A percentile compares a stretch with the other conserved stretches of the same genome.
Evolutionary conservation across 2,888 invertebrate species (phyloP).

Genomic region (Orchesellides sinensis): DNA sequence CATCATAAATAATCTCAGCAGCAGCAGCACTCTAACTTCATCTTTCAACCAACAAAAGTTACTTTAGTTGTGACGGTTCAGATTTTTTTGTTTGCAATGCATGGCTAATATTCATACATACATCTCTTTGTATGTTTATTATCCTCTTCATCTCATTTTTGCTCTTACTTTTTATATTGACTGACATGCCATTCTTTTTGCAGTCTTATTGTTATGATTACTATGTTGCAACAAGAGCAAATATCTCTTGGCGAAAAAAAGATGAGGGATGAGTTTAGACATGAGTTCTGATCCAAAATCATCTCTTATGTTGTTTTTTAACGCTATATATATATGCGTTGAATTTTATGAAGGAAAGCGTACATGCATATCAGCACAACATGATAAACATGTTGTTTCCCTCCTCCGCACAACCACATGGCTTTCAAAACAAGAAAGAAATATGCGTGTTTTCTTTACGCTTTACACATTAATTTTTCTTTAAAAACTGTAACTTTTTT

Average conservation of each 20-base stretch:
- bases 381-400: not conserved
- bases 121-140: not conserved
- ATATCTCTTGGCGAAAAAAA: slow-evolving; percentile 11
- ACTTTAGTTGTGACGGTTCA: slow-evolving; percentile 28
- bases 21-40: not conserved
- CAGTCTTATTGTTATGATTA: slow-evolving; percentile 15
- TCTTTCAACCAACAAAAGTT: not conserved
- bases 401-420: slow-evolving; percentile 4
- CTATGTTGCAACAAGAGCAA: slow-evolving; percentile 19
- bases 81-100: slow-evolving; percentile 1
- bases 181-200: slow-evolving; percentile 11
- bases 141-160: not conserved
- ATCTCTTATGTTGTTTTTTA: not conserved
- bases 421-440: not conserved
- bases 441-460: not conserved
- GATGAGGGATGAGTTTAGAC: not conserved
- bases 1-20: slow-evolving; percentile 50
- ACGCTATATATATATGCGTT: not conserved
- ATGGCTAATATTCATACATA: slow-evolving; percentile 16
- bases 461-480: too few relatives aligned
- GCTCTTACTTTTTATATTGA: not conserved
- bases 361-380: not conserved
- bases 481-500: too few relatives aligned
- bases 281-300: slow-evolving; percentile 2
- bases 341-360: not conserved